These are phyloP conservation scores for Drosophila putrida DNA, from an alignment of 2,888 invertebrate species.

Conservation along the genomic window DNA sequence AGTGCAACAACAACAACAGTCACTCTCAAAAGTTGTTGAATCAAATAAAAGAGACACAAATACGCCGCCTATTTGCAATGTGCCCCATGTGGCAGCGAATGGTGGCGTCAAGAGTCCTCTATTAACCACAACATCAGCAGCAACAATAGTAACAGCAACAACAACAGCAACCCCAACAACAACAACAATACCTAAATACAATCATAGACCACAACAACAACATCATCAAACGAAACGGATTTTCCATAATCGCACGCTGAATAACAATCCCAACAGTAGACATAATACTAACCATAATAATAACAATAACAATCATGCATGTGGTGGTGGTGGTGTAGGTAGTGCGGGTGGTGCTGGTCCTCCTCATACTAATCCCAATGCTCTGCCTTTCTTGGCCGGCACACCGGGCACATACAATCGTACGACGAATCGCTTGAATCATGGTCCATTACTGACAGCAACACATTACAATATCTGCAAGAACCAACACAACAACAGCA, in stretches of 20 bases:
- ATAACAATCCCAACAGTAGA: slow-evolving; percentile 77
- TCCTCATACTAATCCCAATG: slow-evolving; percentile 54
- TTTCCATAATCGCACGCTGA: slow-evolving; percentile 74
- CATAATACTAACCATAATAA: slow-evolving; percentile 66
- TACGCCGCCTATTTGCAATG: slow-evolving; percentile 78
- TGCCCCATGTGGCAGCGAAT: slow-evolving; percentile 74
- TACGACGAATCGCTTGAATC: slow-evolving; percentile 77
- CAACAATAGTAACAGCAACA: slow-evolving; percentile 1
- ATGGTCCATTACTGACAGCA: slow-evolving; percentile 77
- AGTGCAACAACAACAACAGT: not conserved
- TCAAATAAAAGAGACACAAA: slow-evolving; percentile 60
- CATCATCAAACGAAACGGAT: slow-evolving; percentile 56
- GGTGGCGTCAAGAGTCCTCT: slow-evolving; percentile 73
- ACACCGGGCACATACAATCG: slow-evolving; percentile 76
- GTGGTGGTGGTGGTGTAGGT: slow-evolving; percentile 42
- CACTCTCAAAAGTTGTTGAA: slow-evolving; percentile 12
- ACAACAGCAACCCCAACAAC: slow-evolving; percentile 7
- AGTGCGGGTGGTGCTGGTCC: not conserved
- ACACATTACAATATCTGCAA: slow-evolving; percentile 81
- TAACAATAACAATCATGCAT: slow-evolving; percentile 50
- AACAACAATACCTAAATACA: slow-evolving; percentile 15
- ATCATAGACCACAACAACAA: slow-evolving; percentile 33
- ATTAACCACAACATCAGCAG: not conserved
- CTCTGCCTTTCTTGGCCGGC: slow-evolving; percentile 68
- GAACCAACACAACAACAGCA: slow-evolving; percentile 59